Evolutionary conservation across 2,888 invertebrate genomes (phyloP), one percentile per base, ranked within the genome.

Genomic region (Athalia rosae): DNA sequence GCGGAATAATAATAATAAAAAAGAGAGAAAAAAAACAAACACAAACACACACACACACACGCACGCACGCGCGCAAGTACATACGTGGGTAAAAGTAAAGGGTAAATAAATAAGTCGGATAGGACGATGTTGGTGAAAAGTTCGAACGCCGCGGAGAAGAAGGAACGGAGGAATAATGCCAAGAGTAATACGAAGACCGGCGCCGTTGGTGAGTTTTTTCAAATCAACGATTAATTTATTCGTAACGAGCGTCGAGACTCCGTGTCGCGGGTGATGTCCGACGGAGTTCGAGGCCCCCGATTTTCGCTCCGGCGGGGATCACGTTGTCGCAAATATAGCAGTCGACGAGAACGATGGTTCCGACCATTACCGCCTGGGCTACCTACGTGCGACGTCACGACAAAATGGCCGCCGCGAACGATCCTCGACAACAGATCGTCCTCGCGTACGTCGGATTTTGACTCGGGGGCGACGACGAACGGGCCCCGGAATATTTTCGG

Each of bases 81-180:
- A n/a, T n/a, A 28, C 28, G 28, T 28, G 28, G 28, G 28, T n/a
- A 28, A 28, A 28, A 28, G 28, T 28, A 28, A 28, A 28, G 28
- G 28, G 28, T 28, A 83, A 80, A 82, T 82, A 78, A 82, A 82
- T 78, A 69, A 81, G 82, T 81, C 80, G 79, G 79, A 80, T 80
- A 79, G 78, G 84, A 86, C 84, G 82, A 89, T 89, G 89, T 86
- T 89, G 81, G 81, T 89, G 82, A 89, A 89, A 84, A 82, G 85
- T 79, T 86, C 84, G 79, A 81, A 28, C 28, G 28, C 83, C 76
- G 81, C 82, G 80, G 84, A 83, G 79, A 89, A 84, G 81, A 88
- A 85, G 83, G 83, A 83, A 80, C 85, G 88, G 80, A 88, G 88
- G 83, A 86, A 87, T 85, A 83, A 88, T 87, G 88, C 87, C 82